A percentile compares a stretch with the other conserved stretches of the same genome.
These are phyloP conservation scores for Eolophus roseicapilla DNA, from an alignment of 2,113 vertebrate genomes.

Conservation along the genomic window DNA sequence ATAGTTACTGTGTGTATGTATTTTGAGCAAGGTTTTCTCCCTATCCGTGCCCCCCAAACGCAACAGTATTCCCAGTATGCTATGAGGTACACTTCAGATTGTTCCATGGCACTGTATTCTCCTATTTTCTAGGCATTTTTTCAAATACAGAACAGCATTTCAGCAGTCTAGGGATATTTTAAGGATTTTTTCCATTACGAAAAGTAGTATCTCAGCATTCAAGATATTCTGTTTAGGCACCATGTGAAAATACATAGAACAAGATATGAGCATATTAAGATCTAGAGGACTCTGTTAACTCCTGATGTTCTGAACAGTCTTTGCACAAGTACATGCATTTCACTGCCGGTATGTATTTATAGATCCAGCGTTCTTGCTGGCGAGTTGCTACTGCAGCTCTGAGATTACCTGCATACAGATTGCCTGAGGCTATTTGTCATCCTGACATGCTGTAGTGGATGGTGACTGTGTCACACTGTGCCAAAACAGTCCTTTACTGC, in stretches of 20 bases:
- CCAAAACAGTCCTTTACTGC: neutral
- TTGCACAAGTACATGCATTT: neutral
- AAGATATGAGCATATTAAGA: neutral
- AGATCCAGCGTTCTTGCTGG: neutral
- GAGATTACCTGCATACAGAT: neutral
- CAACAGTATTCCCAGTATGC: neutral
- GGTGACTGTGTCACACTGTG: neutral
- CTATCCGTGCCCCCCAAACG: rapidly evolving
- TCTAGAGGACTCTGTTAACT: neutral
- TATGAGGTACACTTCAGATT: neutral
- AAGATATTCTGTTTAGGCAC: neutral
- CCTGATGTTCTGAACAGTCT: neutral
- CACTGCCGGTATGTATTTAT: neutral
- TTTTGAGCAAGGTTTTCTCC: neutral
- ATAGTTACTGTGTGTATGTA: neutral
- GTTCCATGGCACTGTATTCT: neutral
- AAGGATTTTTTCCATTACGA: neutral
- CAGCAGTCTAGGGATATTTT: neutral
- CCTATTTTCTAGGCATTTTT: neutral
- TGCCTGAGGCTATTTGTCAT: neutral
- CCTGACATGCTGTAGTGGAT: neutral
- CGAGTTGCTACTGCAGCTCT: neutral
- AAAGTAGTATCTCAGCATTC: neutral
- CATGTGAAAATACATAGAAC: neutral
- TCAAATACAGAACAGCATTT: neutral